phyloP scores from a whole-genome alignment of 2,113 vertebrate species.

The Murina feae region DNA sequence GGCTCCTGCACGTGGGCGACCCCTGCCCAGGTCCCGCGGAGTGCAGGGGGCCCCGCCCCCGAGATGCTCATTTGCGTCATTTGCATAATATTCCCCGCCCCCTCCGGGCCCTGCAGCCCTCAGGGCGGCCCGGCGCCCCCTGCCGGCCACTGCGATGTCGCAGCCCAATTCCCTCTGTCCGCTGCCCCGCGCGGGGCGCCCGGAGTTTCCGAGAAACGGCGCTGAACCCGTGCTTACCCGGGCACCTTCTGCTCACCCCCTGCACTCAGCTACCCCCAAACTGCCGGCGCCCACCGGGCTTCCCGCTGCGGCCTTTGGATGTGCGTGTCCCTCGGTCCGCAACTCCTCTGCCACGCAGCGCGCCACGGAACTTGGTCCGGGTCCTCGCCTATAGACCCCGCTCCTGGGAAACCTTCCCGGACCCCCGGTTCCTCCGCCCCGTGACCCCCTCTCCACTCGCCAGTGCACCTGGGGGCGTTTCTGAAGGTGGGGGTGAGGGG shows the following conservation, averaged over 20 bases:
- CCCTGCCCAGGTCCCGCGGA: background rate
- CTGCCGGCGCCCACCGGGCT: background rate
- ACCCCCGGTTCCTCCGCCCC: too few relatives aligned
- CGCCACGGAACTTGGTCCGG: background rate
- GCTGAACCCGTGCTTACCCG: background rate
- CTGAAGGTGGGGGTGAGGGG: background rate
- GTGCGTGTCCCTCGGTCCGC: background rate
- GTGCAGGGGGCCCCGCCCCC: background rate
- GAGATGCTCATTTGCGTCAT: constrained; percentile 37
- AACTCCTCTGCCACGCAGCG: background rate
- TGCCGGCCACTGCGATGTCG: background rate
- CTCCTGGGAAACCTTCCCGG: background rate
- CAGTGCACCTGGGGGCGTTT: background rate
- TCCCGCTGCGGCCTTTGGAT: background rate
- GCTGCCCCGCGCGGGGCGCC: fast-evolving
- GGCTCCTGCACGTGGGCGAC: constrained; percentile 34
- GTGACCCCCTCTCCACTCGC: background rate
- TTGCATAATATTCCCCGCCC: constrained; percentile 33
- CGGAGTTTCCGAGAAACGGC: background rate
- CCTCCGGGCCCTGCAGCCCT: background rate
- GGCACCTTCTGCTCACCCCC: background rate
- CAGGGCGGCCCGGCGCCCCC: background rate
- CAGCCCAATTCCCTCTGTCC: background rate
- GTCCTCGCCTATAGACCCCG: background rate
- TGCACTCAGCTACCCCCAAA: background rate